Conservation (phyloP, 2,797 vertebrate species). For the Tragelaphus eurycerus region DNA sequence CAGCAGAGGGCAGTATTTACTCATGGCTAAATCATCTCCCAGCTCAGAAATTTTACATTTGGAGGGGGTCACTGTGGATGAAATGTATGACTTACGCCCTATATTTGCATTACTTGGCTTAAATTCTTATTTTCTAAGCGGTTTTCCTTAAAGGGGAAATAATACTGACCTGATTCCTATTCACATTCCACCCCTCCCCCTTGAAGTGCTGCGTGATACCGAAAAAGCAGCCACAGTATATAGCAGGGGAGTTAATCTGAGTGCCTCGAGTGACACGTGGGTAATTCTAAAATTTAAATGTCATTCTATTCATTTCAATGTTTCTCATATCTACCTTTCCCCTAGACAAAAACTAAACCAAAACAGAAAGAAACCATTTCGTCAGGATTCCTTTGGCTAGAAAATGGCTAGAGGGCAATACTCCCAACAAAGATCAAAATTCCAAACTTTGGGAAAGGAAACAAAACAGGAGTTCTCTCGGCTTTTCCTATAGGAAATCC, state of each 20-base stretch:
- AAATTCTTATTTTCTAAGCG: conserved; percentile 53
- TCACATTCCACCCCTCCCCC: not conserved
- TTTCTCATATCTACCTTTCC: not conserved
- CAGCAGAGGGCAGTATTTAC: conserved; percentile 74
- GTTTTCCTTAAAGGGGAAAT: conserved; percentile 60
- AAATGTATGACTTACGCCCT: conserved; percentile 63
- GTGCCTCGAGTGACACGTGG: not conserved
- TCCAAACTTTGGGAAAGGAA: conserved; percentile 36
- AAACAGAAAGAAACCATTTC: not conserved
- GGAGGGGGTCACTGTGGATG: conserved; percentile 40
- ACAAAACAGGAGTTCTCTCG: not conserved
- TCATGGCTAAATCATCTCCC: not conserved
- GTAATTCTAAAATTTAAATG: not conserved
- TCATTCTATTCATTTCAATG: not conserved
- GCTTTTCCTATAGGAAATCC: conserved; percentile 20
- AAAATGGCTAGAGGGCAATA: not conserved
- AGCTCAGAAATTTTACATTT: conserved; percentile 6
- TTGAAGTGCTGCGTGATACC: not conserved
- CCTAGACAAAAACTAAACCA: not conserved
- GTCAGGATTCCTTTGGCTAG: conserved; percentile 9
- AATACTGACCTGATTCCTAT: conserved; percentile 35
- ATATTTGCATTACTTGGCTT: conserved; percentile 59
- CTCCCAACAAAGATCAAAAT: conserved; percentile 24
- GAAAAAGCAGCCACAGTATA: not conserved
- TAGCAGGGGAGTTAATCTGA: not conserved